A percentile compares a stretch with the other conserved stretches of the same genome.
Evolutionary conservation across 2,888 invertebrate genomes (phyloP).

Genomic region (Tethea ocularis): DNA sequence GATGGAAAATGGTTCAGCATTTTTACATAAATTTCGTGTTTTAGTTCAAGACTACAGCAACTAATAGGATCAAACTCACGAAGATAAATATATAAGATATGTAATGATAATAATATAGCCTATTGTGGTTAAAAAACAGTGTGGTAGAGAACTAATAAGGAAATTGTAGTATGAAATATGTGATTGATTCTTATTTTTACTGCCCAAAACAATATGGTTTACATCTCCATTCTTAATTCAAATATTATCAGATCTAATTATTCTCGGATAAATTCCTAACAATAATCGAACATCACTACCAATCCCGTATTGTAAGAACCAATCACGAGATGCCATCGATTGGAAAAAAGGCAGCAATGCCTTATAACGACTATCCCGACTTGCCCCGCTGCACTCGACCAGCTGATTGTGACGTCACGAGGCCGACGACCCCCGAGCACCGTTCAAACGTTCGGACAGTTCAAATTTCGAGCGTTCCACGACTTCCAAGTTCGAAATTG

Average conservation of each 20-base stretch:
- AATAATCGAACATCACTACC: not conserved
- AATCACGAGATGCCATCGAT: conserved; percentile 5
- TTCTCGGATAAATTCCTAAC: not conserved
- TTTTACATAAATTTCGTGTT: too few relatives aligned
- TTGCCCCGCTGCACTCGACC: conserved; percentile 53
- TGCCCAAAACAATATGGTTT: too few relatives aligned
- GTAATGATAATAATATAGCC: too few relatives aligned
- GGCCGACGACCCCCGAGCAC: conserved; percentile 61
- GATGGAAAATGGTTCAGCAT: too few relatives aligned
- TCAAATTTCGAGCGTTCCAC: conserved; percentile 13
- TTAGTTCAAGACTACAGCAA: too few relatives aligned
- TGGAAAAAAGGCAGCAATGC: conserved; percentile 20
- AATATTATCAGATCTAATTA: not conserved
- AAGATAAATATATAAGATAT: too few relatives aligned
- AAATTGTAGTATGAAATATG: too few relatives aligned
- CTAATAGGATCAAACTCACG: too few relatives aligned
- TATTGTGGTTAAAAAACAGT: too few relatives aligned
- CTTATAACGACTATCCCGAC: conserved; percentile 15
- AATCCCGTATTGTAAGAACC: not conserved
- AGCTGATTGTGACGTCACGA: conserved; percentile 77
- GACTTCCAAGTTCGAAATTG: conserved; percentile 36
- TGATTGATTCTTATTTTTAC: too few relatives aligned
- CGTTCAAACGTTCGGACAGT: conserved; percentile 37
- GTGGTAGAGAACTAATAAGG: too few relatives aligned
- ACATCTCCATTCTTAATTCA: not conserved